Percentiles rank a stretch among this genome's conserved stretches.
Evolutionary conservation across 1,140 invertebrate species (phyloP).

Genomic region (Drosophila takahashii): DNA sequence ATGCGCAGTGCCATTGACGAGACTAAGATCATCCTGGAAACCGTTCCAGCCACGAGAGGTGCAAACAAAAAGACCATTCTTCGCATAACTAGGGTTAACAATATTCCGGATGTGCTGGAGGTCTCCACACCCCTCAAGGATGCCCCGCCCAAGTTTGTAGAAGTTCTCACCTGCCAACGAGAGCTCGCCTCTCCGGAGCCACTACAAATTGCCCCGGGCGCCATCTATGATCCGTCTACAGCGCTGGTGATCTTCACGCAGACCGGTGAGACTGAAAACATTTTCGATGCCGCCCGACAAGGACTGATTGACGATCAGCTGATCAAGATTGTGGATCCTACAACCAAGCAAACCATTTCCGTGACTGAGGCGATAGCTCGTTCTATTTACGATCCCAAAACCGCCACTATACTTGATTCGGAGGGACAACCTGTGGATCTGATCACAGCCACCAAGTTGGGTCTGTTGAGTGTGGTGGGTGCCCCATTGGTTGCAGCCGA

Average conservation of each 20-base stretch:
- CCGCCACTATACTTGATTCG: slow-evolving; percentile 89
- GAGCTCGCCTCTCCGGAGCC: slow-evolving; percentile 87
- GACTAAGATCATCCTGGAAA: slow-evolving; percentile 88
- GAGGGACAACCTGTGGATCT: slow-evolving; percentile 89
- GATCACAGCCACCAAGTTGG: slow-evolving; percentile 91
- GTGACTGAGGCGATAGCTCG: slow-evolving; percentile 91
- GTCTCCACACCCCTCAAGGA: slow-evolving; percentile 86
- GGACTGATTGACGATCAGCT: slow-evolving; percentile 88
- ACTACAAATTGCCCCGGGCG: slow-evolving; percentile 88
- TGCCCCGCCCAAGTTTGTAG: slow-evolving; percentile 74
- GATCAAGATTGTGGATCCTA: slow-evolving; percentile 92
- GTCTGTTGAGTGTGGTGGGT: slow-evolving; percentile 89
- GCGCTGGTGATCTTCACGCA: slow-evolving; percentile 90
- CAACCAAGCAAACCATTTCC: slow-evolving; percentile 89
- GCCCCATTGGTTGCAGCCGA: slow-evolving; percentile 89
- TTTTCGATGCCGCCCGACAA: slow-evolving; percentile 89
- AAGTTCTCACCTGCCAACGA: slow-evolving; percentile 84
- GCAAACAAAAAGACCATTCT: slow-evolving; percentile 70
- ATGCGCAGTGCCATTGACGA: slow-evolving; percentile 92
- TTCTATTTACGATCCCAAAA: slow-evolving; percentile 90
- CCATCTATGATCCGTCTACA: slow-evolving; percentile 91
- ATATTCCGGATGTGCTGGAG: slow-evolving; percentile 88
- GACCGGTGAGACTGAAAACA: slow-evolving; percentile 88
- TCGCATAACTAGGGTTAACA: slow-evolving; percentile 71
- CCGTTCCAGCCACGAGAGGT: slow-evolving; percentile 83